A percentile compares a stretch with the other conserved stretches of the same genome.
These are phyloP conservation scores for Hypolimnas misippus DNA, from an alignment of 2,888 invertebrate species.

Conservation along the genomic window DNA sequence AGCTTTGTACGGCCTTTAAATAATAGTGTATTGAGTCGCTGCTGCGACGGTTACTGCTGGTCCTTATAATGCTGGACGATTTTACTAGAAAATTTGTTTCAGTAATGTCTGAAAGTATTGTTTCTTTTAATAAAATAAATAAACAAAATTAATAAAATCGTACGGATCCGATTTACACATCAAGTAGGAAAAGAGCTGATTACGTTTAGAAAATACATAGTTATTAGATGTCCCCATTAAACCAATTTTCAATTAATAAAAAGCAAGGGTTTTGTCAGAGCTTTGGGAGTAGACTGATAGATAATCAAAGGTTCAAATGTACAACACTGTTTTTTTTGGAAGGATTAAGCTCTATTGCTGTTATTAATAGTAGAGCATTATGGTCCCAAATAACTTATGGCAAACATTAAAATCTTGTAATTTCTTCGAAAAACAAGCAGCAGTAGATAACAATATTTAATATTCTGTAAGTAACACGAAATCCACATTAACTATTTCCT, in stretches of 20 bases:
- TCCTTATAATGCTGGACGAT: neutral
- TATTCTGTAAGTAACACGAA: slow-evolving; percentile 13
- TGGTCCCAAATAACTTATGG: neutral
- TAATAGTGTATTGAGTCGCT: slow-evolving; percentile 16
- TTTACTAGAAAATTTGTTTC: neutral
- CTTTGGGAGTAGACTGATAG: no score
- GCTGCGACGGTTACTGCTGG: neutral
- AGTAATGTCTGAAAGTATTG: neutral
- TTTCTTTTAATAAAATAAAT: no score
- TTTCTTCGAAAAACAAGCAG: neutral
- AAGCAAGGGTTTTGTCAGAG: no score
- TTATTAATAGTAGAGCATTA: neutral
- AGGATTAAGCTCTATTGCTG: no score
- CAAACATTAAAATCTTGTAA: neutral
- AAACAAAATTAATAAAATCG: no score
- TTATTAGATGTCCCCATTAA: no score
- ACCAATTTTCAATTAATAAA: no score
- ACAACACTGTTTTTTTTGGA: no score
- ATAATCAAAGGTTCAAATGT: no score
- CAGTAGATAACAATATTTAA: neutral
- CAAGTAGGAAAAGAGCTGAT: no score
- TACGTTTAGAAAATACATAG: no score
- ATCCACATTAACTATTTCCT: slow-evolving; percentile 16
- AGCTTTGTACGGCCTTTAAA: slow-evolving; percentile 10
- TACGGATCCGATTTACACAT: no score